Evolutionary conservation across 2,113 vertebrate species (phyloP).

Genomic region (Pontoporia blainvillei): DNA sequence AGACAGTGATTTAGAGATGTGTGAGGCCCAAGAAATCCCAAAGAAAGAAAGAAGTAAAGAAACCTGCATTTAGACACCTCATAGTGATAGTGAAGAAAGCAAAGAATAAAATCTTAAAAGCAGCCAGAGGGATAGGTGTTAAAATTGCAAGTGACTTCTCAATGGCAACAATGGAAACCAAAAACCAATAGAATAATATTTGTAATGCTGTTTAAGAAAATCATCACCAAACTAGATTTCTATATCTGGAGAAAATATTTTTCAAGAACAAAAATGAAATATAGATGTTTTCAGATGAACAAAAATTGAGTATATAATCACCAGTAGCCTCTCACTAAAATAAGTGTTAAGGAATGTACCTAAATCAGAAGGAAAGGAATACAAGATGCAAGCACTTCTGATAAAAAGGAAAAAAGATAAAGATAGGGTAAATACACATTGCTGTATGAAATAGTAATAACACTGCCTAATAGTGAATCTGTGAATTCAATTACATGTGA

Average conservation of each 20-base stretch:
- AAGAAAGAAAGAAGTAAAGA: background rate
- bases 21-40: background rate
- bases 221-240: too few species aligned
- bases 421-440: background rate
- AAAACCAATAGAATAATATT: too few species aligned
- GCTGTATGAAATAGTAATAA: background rate
- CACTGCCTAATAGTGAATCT: background rate
- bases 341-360: background rate
- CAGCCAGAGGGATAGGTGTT: background rate
- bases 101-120: background rate
- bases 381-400: background rate
- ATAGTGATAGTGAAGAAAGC: background rate
- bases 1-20: background rate
- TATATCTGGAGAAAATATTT: too few species aligned
- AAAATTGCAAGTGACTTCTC: background rate
- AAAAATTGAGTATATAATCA: background rate
- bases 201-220: too few species aligned
- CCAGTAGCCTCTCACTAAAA: background rate
- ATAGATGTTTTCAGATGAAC: background rate
- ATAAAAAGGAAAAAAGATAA: background rate
- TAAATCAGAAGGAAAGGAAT: background rate
- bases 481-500: background rate
- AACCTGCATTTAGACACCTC: background rate
- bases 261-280: too few species aligned
- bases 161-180: too few species aligned